phyloP scores from a whole-genome alignment of 2,888 invertebrate genomes.

The Imbricaverruca yamaguchii region DNA sequence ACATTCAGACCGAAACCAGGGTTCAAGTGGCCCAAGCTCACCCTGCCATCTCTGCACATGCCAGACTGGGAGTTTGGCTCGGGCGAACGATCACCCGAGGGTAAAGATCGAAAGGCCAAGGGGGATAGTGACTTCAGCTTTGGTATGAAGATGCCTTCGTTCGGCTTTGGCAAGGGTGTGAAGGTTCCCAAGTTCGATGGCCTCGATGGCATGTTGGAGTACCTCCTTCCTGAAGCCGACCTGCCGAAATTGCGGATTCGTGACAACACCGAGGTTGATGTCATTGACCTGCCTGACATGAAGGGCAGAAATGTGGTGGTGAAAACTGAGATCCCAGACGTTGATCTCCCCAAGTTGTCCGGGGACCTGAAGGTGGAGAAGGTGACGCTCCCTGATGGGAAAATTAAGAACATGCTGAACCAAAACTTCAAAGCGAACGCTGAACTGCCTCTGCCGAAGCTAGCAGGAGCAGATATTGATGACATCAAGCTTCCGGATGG shows the following conservation, averaged over 20 bases:
- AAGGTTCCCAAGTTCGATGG: not conserved
- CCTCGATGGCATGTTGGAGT: not conserved
- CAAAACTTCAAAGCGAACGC: too few species aligned
- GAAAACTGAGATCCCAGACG: not conserved
- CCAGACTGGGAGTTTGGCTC: constrained; percentile 14
- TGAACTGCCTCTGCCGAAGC: too few species aligned
- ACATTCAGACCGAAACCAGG: not conserved
- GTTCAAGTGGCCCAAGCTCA: constrained; percentile 1
- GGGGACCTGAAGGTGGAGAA: not conserved
- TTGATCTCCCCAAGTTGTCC: not conserved
- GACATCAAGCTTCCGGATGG: too few species aligned
- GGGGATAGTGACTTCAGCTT: not conserved
- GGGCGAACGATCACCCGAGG: not conserved
- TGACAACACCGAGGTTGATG: not conserved
- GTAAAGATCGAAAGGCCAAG: not conserved
- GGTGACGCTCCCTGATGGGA: too few species aligned
- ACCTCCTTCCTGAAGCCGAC: not conserved
- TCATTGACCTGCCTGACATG: not conserved
- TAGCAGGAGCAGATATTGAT: too few species aligned
- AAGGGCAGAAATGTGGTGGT: not conserved
- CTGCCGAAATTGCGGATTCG: not conserved
- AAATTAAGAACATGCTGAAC: too few species aligned
- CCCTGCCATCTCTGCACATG: not conserved
- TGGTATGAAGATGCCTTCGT: not conserved
- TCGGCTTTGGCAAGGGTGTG: too few species aligned